Base-by-base conservation (phyloP, 1,140 invertebrate genomes). In the Calycopis cecrops region DNA sequence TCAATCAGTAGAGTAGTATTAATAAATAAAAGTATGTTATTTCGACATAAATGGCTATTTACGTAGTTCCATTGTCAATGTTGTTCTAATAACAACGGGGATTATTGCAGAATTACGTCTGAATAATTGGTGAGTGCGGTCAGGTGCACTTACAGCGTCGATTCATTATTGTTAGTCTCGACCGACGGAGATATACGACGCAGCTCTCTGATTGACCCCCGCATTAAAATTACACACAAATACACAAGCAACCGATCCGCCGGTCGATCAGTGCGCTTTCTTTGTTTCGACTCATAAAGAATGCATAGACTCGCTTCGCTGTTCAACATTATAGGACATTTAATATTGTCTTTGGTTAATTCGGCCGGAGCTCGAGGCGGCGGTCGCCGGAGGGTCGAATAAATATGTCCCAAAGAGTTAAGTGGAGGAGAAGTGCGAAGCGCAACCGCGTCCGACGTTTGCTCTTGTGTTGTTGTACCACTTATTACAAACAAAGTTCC, bases 401-500 rank as follows among this genome's bases (percentile, higher is more conserved):
- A 87, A 87, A 87, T 87, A 87, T 87, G 84, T 87, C 84, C 77
- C 84, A 87, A 87, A 85, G 84, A 87, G 79, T 85, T 85, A 87
- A 87, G 79, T 87, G 80, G 73, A 72, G 72, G 76, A 67, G 81
- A 81, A 83, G 81, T 84, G 73, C 67, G 83, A 74, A 72, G 79
- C 75, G 75, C 68, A 79, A 84, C 79, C 80, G 79, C 76, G 81
- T 76, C 81, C 77, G 78, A 87, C 85, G 86, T 88, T 88, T 86
- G 84, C 86, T 86, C 84, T 86, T 85, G 81, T 82, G 82, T 85
- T 85, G 83, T 84, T 87, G 79, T 84, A 85, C 85, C 83, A 87
- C 87, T 87, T 88, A 88, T 87, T 88, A 88, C 85, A 84, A 78
- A 85, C 82, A 84, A 87, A 87, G 85, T 88, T 87, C 82, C 75